Evolutionary conservation across 2,797 vertebrate species (phyloP), one percentile per base, ranked within the genome.

Genomic region (Falco columbarius): DNA sequence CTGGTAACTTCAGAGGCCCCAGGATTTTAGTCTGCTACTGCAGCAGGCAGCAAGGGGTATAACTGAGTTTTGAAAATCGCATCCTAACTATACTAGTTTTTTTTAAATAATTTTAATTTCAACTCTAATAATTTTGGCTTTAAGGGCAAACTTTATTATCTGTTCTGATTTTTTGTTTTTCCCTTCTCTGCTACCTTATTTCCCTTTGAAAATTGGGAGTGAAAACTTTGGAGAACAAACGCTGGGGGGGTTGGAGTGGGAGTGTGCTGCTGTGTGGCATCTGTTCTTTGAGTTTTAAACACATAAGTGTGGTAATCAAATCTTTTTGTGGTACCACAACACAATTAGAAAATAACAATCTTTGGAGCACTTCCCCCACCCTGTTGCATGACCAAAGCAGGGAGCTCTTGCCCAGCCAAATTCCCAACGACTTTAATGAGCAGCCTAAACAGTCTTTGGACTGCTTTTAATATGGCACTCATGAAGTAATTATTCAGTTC

Each of bases 351-450:
- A 92, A 76, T 49, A 91, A 73, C 58, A 62, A 70, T 79, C 58
- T 86, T 59, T 93, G 56, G 89, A 82, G 34, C 0, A 0, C 11
- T 66, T 54, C 54, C 1, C 10, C 24, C 26, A n/a, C 19, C 7
- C 18, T 20, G 1, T 47, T 71, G 32, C 63, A 65, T 19, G 61
- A 77, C 77, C 68, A 62, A 95, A 91, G 52, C 83, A 82, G 63
- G 49, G 67, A 95, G 54, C 34, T 89, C 72, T 58, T 51, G 51
- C 40, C 52, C 56, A 90, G 93, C 67, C 90, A 97, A 92, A 80
- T 84, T 95, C 59, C 74, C 90, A 68, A 91, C 74, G 74, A 89
- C 56, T 87, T 94, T 90, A 93, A 95, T 58, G 44, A 93, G 52
- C 67, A 92, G 71, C 56, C 83, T 80, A 90, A 93, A 81, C 27